phyloP scores from a whole-genome alignment of 2,888 invertebrate species.

The Sepioteuthis lessoniana region DNA sequence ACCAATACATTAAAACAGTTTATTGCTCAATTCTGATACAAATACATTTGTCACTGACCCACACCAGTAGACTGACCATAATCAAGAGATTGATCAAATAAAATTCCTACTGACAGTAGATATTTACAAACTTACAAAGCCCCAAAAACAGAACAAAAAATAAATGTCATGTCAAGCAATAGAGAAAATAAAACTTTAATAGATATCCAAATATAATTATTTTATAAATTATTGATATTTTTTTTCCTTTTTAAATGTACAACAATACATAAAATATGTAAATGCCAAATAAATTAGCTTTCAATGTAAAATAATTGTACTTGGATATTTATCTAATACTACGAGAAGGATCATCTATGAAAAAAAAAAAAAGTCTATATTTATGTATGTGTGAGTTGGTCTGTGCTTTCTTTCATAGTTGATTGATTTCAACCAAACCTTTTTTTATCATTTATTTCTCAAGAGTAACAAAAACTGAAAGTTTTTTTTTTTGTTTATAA shows the following conservation, averaged over 20 bases:
- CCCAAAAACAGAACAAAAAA: not conserved
- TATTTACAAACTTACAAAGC: slow-evolving; percentile 40
- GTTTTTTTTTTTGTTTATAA: not conserved
- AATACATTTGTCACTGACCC: slow-evolving; percentile 2
- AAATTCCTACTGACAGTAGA: not conserved
- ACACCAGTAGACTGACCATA: slow-evolving; percentile 16
- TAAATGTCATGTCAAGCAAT: slow-evolving; percentile 33
- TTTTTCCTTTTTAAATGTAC: not conserved
- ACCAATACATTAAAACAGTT: slow-evolving; percentile 25
- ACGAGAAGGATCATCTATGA: not conserved
- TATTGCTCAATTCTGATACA: slow-evolving; percentile 12
- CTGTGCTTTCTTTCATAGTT: not conserved
- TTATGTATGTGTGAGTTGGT: not conserved
- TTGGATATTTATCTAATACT: not conserved
- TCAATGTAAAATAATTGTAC: not conserved
- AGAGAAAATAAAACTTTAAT: not conserved
- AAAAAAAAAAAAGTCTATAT: not conserved
- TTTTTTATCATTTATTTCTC: not conserved
- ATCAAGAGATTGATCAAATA: not conserved
- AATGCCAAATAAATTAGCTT: slow-evolving; percentile 34
- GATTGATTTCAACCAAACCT: not conserved
- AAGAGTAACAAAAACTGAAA: not conserved
- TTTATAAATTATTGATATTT: not conserved
- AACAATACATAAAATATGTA: slow-evolving; percentile 13
- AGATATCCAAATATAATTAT: not conserved